Evolutionary conservation across 2,113 vertebrate genomes (phyloP), one percentile per base, ranked within the genome.

Genomic region (Nematolebias whitei): DNA sequence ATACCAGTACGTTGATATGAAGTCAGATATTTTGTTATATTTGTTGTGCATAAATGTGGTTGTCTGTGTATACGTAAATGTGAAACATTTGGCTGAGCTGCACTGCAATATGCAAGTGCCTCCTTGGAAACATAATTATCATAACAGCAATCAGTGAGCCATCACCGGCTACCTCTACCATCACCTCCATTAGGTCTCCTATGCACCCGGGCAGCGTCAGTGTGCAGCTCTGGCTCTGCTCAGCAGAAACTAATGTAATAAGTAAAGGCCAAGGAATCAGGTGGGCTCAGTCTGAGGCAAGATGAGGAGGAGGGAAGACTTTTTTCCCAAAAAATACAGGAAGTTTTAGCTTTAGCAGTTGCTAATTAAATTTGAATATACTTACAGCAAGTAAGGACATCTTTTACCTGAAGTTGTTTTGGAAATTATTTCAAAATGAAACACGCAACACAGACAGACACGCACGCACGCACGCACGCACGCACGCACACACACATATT

Each of bases 51-150:
- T 55, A 15, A 44, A 38, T 41, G 59, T 63, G 22, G 55, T 57
- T 26, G 44, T 74, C 14, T 57, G 57, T 69, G 5, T 1, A 18
- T 32, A 9, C 40, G 2, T 19, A 14, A n/a, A 38, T 61, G 51
- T 29, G 32, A 81, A 78, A 88, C 82, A 85, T 90, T 82, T 75
- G 47, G 74, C 71, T 3, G 0, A 55, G 41, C 80, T 60, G 71
- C 80, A 85, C 85, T 82, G 80, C 45, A 4, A 2, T 20, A 49
- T 68, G 49, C 58, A 65, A 59, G 68, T 69, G 64, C 66, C 20
- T 70, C 20, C 12, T 39, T 7, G 0, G 65, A 83, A 71, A 57
- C 23, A 43, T 72, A 76, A 83, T 65, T 40, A 16, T 78, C 12
- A 38, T 23, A 79, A 80, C 63, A 68, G 73, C 63, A 71, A 57